Conservation (phyloP, 2,797 vertebrate species). For the Pogoniulus pusillus region DNA sequence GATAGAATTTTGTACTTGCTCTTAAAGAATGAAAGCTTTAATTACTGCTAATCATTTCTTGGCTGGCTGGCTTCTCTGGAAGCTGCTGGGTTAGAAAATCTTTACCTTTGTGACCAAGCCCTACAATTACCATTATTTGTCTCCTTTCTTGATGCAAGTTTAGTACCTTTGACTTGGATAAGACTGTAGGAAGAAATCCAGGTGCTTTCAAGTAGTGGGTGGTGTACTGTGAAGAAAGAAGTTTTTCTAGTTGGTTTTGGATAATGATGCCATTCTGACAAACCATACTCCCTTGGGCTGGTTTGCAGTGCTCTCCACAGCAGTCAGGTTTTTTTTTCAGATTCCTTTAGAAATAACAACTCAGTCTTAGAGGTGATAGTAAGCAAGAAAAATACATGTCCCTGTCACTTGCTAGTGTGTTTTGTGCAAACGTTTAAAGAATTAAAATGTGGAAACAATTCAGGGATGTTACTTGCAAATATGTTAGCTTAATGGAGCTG, state of each 20-base stretch:
- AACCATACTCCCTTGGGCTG: not conserved
- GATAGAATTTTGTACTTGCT: not conserved
- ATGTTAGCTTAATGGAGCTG: not conserved
- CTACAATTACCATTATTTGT: not conserved
- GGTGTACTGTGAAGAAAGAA: not conserved
- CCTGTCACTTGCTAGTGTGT: not conserved
- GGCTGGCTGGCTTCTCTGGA: not conserved
- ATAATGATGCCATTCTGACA: not conserved
- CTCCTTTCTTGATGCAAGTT: not conserved
- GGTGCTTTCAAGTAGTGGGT: not conserved
- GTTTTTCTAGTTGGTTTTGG: not conserved
- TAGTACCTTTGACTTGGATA: not conserved
- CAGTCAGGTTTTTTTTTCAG: not conserved
- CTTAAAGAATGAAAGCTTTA: not conserved
- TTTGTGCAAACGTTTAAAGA: not conserved
- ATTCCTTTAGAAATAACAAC: not conserved
- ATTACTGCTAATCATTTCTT: not conserved
- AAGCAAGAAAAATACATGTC: not conserved
- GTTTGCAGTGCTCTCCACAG: not conserved
- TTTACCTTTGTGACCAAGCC: rapidly evolving
- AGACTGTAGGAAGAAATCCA: not conserved
- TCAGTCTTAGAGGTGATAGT: not conserved
- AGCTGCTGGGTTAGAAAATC: not conserved
- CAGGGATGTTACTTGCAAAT: not conserved
- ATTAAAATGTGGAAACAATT: not conserved